Percentiles rank a stretch among this genome's conserved stretches.
Evolutionary conservation across 2,113 vertebrate genomes (phyloP).

Genomic region (Eupsittula cactorum): DNA sequence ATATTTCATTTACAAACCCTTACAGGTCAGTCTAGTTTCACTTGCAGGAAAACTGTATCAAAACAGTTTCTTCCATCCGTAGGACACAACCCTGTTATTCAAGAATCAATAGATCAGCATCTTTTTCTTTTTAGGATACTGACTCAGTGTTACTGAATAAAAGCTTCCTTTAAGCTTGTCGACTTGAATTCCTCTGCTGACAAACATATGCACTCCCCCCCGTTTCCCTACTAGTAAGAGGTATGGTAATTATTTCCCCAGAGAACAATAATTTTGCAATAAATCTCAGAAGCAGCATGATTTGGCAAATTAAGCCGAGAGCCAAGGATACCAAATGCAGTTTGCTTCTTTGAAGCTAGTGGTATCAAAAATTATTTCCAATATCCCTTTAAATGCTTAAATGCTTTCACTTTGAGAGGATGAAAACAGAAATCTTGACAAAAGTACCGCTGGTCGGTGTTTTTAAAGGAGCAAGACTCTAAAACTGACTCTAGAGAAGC

Average conservation of each 20-base stretch:
- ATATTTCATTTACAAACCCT: not conserved
- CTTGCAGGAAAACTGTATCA: not conserved
- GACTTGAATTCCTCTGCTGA: constrained; percentile 23
- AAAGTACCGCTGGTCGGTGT: not conserved
- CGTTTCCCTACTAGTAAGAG: not conserved
- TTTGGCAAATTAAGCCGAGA: constrained; percentile 70
- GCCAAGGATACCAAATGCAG: constrained; percentile 53
- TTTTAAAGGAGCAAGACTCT: not conserved
- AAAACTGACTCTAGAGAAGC: not conserved
- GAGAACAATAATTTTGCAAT: constrained; percentile 70
- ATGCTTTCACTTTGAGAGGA: not conserved
- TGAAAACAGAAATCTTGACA: not conserved
- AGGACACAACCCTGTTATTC: not conserved
- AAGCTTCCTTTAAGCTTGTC: not conserved
- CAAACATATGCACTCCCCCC: constrained; percentile 20
- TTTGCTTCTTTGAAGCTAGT: constrained; percentile 43
- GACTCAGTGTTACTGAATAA: not conserved
- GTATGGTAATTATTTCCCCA: constrained; percentile 71
- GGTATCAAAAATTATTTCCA: constrained; percentile 48
- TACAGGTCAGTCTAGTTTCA: not conserved
- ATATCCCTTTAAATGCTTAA: constrained; percentile 41
- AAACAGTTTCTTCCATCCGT: not conserved
- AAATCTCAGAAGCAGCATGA: constrained; percentile 68
- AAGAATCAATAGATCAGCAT: not conserved
- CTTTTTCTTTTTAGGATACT: not conserved